Base-by-base conservation (phyloP, 2,888 invertebrate genomes). In the Zygothrica quintamaculata region DNA sequence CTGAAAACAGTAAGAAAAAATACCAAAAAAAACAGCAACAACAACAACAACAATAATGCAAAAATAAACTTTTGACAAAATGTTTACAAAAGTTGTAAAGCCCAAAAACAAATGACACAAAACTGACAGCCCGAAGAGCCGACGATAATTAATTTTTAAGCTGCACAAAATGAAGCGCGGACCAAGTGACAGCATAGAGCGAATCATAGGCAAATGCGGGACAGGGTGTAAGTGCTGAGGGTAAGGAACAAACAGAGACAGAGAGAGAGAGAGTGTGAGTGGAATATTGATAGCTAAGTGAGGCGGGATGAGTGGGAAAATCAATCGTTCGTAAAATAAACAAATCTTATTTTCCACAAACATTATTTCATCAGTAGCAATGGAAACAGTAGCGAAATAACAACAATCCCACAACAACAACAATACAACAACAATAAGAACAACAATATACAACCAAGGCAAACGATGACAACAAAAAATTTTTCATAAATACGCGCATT, bases 301-400 rank as follows among this genome's bases (percentile, higher is more conserved):
- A 29, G 29, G 26, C 26, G 7, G 7, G 33, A 13, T 34, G 31
- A 43, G 31, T 36, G 42, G 42, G 43, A 61, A 82, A 84, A 84
- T 84, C 84, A 84, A 84, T 84, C 84, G 84, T 86, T 84, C 80
- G 88, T 85, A 82, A 84, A 78, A 79, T 84, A 84, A 87, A 84
- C 84, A 84, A 84, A 87, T 84, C 84, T 84, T 87, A 84, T 84
- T 84, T 84, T 87, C 76, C 88, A 76, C 86, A 84, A 84, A 84
- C 88, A 84, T 84, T 86, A 87, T 87, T 87, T 84, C 82, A 87
- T 87, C 84, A 77, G 77, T 57, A 37, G 59, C 62, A 62, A 25
- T 43, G 64, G 31, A 29, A 56, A 55, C 40, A 62, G 51, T 26
- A 26, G 5, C n/a, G n/a, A n/a, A n/a, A 26, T 56, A 62, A 56